These are phyloP conservation scores for Stylophora pistillata DNA, from an alignment of 64 coral and sea anemone genomes.

Conservation along the genomic window DNA sequence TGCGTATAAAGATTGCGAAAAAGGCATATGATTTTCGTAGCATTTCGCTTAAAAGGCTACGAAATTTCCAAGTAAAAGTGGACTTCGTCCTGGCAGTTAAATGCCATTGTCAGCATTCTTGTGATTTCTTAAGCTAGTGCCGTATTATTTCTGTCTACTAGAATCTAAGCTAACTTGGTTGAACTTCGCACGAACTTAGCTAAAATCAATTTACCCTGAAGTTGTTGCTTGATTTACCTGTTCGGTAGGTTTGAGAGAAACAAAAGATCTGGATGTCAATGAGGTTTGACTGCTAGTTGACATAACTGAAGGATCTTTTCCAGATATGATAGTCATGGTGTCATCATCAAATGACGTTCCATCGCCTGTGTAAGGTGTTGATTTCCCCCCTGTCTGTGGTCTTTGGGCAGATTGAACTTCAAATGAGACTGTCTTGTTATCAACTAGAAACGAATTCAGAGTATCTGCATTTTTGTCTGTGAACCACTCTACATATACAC, in stretches of 20 bases:
- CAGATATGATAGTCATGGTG: slow-evolving; percentile 3
- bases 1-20: too few species aligned
- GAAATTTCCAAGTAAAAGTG: too few species aligned
- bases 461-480: background rate
- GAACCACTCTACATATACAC: background rate
- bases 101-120: too few species aligned
- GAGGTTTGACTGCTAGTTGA: background rate
- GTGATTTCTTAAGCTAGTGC: too few species aligned
- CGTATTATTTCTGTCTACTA: too few species aligned
- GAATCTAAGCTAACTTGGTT: too few species aligned
- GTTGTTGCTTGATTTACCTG: background rate
- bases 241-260: slow-evolving; percentile 14
- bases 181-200: too few species aligned
- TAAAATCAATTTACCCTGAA: too few species aligned
- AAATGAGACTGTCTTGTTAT: slow-evolving; percentile 30
- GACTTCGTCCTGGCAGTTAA: too few species aligned
- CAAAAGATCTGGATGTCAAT: background rate
- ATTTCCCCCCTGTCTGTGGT: background rate
- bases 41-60: too few species aligned
- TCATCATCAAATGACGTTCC: slow-evolving; percentile 3
- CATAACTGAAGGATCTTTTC: background rate
- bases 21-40: too few species aligned
- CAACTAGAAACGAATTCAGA: slow-evolving; percentile 17
- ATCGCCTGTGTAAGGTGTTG: background rate
- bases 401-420: background rate